Percentiles rank a stretch among this genome's conserved stretches.
phyloP scores from a whole-genome alignment of 2,113 vertebrate species.

The Podarcis raffonei region DNA sequence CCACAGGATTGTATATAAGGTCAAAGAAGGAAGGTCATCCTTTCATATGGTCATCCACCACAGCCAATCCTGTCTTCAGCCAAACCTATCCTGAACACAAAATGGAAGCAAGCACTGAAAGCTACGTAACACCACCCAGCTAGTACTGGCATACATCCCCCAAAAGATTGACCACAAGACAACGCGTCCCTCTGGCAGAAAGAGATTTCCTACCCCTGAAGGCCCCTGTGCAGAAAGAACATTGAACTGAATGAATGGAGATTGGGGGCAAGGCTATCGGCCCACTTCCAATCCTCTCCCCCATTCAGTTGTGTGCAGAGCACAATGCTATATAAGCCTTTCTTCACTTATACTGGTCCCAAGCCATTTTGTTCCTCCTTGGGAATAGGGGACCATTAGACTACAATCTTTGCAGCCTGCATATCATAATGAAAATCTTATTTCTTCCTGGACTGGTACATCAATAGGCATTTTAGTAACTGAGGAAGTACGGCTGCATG shows the following conservation, averaged over 20 bases:
- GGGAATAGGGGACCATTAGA: conserved; percentile 58
- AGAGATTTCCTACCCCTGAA: not conserved
- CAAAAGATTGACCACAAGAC: no score
- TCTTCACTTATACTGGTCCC: conserved; percentile 63
- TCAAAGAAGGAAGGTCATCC: no score
- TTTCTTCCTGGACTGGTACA: conserved; percentile 66
- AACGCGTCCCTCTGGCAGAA: no score
- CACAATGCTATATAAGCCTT: conserved; percentile 22
- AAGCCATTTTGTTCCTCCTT: conserved; percentile 60
- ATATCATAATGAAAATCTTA: conserved; percentile 70
- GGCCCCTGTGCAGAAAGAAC: not conserved
- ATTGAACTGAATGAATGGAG: not conserved
- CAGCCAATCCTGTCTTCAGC: no score
- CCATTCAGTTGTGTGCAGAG: not conserved
- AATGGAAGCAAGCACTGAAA: no score
- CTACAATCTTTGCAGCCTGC: conserved; percentile 48
- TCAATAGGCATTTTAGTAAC: conserved; percentile 73
- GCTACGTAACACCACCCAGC: no score
- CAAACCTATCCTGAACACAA: no score
- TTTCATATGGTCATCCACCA: no score
- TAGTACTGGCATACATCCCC: no score
- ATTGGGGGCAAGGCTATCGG: not conserved
- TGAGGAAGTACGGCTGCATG: conserved; percentile 63
- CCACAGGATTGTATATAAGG: no score
- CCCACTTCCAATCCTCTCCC: not conserved